Base-by-base conservation (phyloP, 2,888 invertebrate genomes). In the Achlya flavicornis region DNA sequence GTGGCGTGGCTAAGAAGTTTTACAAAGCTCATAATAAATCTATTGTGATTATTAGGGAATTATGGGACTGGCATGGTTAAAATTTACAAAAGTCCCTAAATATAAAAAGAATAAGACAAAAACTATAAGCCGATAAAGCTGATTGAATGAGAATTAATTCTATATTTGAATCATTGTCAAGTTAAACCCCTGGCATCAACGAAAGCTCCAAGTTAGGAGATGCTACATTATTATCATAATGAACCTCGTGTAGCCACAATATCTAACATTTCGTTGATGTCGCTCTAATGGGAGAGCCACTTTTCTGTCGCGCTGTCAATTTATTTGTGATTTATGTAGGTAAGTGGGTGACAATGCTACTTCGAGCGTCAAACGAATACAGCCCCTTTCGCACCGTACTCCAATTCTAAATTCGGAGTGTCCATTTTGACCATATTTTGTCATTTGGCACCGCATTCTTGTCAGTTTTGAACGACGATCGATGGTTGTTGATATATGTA, bases 311-410 rank as follows among this genome's bases (percentile, higher is more conserved):
- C 10, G 8, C 60, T 60, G 60, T 60, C 60, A 60, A 60, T 60
- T 60, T 60, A 41, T 41, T 43, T 59, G 59, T 59, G 38, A 59
- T 60, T 60, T 60, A 60, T 60, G 19, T 41, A 41, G 60, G 60
- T 60, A 12, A 33, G 19, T 16, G 53, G 53, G 41, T 41, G 41
- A 26, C 33, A 60, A 60, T 60, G 41, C 41, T 26, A 41, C 60
- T 60, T 41, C 26, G 41, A 4, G 12, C 35, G 16, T 58, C 35
- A 33, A 58, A 35, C 19, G 53, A 53, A 16, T 19, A 58, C 16
- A n/a, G 58, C 35, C 32, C 59, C 38, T 60, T 43, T 60, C 53
- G 19, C 16, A 19, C 16, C 41, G 19, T 60, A 41, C 60, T 41
- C 41, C 60, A 7, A 60, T 43, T 53, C 48, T 53, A 53, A 53